Conservation (phyloP, 2,888 invertebrate genomes). For the Ferrisia virgata region DNA sequence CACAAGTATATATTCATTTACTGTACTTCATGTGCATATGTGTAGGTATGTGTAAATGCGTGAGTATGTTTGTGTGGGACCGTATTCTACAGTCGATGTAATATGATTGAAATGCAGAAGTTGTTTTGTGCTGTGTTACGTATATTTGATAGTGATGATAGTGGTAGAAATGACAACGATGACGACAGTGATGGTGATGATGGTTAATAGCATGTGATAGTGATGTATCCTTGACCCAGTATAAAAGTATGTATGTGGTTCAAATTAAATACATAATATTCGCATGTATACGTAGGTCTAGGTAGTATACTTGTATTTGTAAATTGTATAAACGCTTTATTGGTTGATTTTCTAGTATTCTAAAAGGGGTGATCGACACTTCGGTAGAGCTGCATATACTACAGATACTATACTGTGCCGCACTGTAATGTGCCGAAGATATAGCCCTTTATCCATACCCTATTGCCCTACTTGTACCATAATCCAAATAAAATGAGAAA, state of each 20-base stretch:
- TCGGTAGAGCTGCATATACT: too few species aligned
- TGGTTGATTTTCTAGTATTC: not conserved
- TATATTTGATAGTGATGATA: not conserved
- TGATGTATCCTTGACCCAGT: not conserved
- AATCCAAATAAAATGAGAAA: too few species aligned
- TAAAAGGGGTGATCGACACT: not conserved
- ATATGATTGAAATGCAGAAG: not conserved
- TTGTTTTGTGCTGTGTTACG: not conserved
- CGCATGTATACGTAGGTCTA: not conserved
- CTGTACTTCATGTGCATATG: too few species aligned
- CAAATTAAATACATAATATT: not conserved
- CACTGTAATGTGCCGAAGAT: too few species aligned
- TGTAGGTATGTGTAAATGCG: not conserved
- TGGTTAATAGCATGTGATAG: too few species aligned
- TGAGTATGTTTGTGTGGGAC: too few species aligned
- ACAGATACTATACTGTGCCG: too few species aligned
- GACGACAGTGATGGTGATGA: too few species aligned
- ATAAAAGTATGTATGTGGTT: too few species aligned
- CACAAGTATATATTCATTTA: too few species aligned
- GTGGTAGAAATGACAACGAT: not conserved
- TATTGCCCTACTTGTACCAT: too few species aligned
- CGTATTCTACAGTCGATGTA: not conserved
- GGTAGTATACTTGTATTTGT: not conserved
- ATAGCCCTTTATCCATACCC: too few species aligned
- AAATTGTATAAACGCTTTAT: not conserved